Evolutionary conservation across 2,888 invertebrate species (phyloP).

Genomic region (Acronicta leporina): DNA sequence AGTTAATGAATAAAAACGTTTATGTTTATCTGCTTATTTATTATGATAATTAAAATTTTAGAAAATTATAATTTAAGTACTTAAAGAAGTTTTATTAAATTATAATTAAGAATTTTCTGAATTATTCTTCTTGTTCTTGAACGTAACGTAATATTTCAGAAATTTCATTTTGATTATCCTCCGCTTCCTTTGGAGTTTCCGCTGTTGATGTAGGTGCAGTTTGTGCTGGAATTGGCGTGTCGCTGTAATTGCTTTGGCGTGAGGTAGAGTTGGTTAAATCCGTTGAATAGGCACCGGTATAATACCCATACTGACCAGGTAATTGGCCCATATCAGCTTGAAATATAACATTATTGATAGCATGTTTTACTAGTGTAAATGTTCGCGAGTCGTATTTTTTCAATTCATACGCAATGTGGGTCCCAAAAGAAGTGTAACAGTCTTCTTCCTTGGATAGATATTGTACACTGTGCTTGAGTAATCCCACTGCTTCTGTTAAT

Average conservation of each 20-base stretch:
- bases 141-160: conserved; percentile 43
- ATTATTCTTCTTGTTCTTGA: conserved; percentile 39
- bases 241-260: conserved; percentile 25
- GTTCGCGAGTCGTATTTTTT: conserved; percentile 40
- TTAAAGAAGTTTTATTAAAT: too few species aligned
- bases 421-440: conserved; percentile 43
- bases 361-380: conserved; percentile 36
- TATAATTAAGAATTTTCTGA: conserved; percentile 3
- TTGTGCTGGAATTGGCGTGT: too few species aligned
- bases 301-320: conserved; percentile 35
- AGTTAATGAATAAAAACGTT: too few species aligned
- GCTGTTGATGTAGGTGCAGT: too few species aligned
- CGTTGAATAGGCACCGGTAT: conserved; percentile 39
- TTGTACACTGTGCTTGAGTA: conserved; percentile 47
- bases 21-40: too few species aligned
- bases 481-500: conserved; percentile 43
- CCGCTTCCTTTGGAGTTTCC: conserved; percentile 29
- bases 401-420: conserved; percentile 43
- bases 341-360: conserved; percentile 45
- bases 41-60: too few species aligned
- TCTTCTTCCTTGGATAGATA: conserved; percentile 46
- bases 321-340: conserved; percentile 41
- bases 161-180: conserved; percentile 35
- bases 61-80: too few species aligned
- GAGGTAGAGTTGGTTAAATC: conserved; percentile 41